Evolutionary conservation across 1,140 invertebrate genomes (phyloP), one percentile per base, ranked within the genome.

Genomic region (Lanistes nyassanus): DNA sequence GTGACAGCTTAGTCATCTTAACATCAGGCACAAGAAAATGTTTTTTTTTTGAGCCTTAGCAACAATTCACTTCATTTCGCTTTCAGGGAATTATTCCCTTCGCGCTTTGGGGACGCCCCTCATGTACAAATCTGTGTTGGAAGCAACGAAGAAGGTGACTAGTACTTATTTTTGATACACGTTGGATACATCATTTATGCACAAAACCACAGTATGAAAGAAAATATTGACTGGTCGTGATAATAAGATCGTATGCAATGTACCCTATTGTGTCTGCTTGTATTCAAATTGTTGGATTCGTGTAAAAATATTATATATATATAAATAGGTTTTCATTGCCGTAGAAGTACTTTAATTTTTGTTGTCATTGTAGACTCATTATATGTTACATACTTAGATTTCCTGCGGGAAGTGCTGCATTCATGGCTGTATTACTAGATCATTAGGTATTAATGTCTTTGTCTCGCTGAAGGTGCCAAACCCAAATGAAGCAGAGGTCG

Each of bases 401-500:
- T n/a, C n/a, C n/a, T n/a, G n/a, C n/a, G n/a, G n/a, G n/a, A n/a
- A n/a, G n/a, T n/a, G n/a, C n/a, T n/a, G n/a, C n/a, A n/a, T n/a
- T n/a, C n/a, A n/a, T n/a, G n/a, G n/a, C n/a, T n/a, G n/a, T n/a
- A n/a, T n/a, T n/a, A n/a, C n/a, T n/a, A n/a, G n/a, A n/a, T n/a
- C n/a, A n/a, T n/a, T n/a, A n/a, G n/a, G n/a, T n/a, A n/a, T 37
- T n/a, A 5, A 9, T 47, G 26, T 47, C 23, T 26, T 23, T 21
- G 26, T 31, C 23, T 34, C 23, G 31, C 16, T 68, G 3, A 67
- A 87, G 86, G 79, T 87, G 4, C 77, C 78, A 4, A 89, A 89
- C 79, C 88, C 87, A 16, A 83, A 86, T 70, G 66, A 66, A 19
- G 72, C 70, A 21, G 87, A 88, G 53, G 67, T 79, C 58, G 65